Evolutionary conservation across 2,888 invertebrate species (phyloP).

Genomic region (Muschampia plurimacula): DNA sequence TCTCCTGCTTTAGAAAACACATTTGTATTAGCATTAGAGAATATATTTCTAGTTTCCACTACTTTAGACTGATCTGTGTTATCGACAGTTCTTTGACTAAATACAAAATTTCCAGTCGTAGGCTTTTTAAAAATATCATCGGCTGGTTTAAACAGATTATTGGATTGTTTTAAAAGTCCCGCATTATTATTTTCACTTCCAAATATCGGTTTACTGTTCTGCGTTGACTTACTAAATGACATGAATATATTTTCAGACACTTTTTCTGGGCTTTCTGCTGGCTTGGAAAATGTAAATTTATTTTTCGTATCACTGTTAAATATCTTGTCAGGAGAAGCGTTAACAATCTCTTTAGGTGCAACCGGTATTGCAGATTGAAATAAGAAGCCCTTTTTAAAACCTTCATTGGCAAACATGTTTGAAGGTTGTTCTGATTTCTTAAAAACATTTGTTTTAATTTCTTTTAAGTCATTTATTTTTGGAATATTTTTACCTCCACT

Average conservation of each 20-base stretch:
- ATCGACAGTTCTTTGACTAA: conserved; percentile 44
- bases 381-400: conserved; percentile 57
- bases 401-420: conserved; percentile 47
- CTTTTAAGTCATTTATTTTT: conserved; percentile 50
- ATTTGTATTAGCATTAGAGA: conserved; percentile 45
- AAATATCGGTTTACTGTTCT: conserved; percentile 37
- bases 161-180: conserved; percentile 15
- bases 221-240: conserved; percentile 24
- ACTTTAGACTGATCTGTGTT: conserved; percentile 8
- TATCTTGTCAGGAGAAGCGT: conserved; percentile 66
- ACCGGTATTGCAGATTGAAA: conserved; percentile 75
- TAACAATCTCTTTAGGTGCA: conserved; percentile 63
- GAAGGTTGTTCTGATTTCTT: conserved; percentile 55
- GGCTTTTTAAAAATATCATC: conserved; percentile 47
- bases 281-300: conserved; percentile 74
- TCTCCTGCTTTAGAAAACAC: conserved; percentile 45
- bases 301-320: conserved; percentile 58
- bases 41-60: conserved; percentile 48
- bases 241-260: conserved; percentile 33
- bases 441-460: conserved; percentile 54
- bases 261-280: conserved; percentile 56
- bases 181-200: conserved; percentile 32
- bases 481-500: conserved; percentile 57
- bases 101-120: conserved; percentile 48
- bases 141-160: conserved; percentile 50